phyloP scores from a whole-genome alignment of 2,113 vertebrate genomes.

The Scalopus aquaticus region DNA sequence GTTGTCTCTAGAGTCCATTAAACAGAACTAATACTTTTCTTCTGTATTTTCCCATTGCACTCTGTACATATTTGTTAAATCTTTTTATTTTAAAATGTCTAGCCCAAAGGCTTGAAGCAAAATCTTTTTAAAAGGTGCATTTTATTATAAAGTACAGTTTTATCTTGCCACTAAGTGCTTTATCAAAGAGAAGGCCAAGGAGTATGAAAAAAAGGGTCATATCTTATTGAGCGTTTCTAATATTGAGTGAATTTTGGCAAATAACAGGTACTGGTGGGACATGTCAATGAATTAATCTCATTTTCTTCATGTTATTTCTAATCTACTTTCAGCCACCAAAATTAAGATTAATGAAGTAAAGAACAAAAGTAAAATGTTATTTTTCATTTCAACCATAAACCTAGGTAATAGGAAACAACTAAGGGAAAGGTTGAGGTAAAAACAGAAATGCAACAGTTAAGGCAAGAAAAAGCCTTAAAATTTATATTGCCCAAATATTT shows the following conservation, averaged over 20 bases:
- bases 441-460: neutral
- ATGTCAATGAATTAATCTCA: neutral
- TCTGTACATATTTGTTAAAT: neutral
- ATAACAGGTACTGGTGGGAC: neutral
- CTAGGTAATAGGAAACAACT: neutral
- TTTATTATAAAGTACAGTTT: neutral
- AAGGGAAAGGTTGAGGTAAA: neutral
- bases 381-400: neutral
- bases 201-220: neutral
- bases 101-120: neutral
- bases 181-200: neutral
- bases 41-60: neutral
- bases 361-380: neutral
- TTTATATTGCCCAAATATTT: neutral
- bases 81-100: neutral
- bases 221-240: constrained; percentile 18
- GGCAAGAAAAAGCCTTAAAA: neutral
- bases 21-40: neutral
- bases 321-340: neutral
- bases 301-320: neutral
- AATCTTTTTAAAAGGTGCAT: neutral
- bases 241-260: constrained; percentile 15
- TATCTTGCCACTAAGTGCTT: neutral
- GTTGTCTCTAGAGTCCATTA: neutral
- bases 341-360: constrained; percentile 22